Evolutionary conservation across 2,888 invertebrate species (phyloP).

Genomic region (Philereme transversata): DNA sequence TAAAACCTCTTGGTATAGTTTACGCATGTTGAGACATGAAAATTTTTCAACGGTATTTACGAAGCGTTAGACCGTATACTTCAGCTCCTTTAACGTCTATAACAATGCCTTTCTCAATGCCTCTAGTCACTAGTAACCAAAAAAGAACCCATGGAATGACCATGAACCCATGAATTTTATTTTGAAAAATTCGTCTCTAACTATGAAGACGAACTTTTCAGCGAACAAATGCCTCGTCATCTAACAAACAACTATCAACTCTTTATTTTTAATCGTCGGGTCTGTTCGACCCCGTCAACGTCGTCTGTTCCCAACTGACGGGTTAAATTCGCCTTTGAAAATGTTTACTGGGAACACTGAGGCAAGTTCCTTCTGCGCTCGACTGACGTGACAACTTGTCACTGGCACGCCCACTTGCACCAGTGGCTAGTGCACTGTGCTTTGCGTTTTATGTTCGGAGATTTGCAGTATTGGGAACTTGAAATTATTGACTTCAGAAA

Average conservation of each 20-base stretch:
- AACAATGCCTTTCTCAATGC: no score
- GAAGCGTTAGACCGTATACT: no score
- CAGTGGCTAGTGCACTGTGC: constrained; percentile 26
- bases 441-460: constrained; percentile 17
- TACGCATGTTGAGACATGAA: no score
- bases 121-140: no score
- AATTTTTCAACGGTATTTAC: no score
- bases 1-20: no score
- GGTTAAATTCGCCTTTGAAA: constrained; percentile 52
- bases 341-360: constrained; percentile 44
- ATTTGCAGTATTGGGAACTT: no score
- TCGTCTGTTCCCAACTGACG: constrained; percentile 36
- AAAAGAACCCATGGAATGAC: no score
- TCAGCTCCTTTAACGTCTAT: no score
- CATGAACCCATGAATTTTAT: no score
- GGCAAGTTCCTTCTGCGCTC: constrained; percentile 47
- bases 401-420: constrained; percentile 44
- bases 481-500: no score
- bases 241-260: constrained; percentile 12
- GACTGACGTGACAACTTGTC: constrained; percentile 61
- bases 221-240: background rate
- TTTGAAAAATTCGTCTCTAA: no score
- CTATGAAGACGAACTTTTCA: background rate
- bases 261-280: constrained; percentile 33
- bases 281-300: constrained; percentile 44